Evolutionary conservation across 2,888 invertebrate genomes (phyloP).

Genomic region (Isotomurus palustris): DNA sequence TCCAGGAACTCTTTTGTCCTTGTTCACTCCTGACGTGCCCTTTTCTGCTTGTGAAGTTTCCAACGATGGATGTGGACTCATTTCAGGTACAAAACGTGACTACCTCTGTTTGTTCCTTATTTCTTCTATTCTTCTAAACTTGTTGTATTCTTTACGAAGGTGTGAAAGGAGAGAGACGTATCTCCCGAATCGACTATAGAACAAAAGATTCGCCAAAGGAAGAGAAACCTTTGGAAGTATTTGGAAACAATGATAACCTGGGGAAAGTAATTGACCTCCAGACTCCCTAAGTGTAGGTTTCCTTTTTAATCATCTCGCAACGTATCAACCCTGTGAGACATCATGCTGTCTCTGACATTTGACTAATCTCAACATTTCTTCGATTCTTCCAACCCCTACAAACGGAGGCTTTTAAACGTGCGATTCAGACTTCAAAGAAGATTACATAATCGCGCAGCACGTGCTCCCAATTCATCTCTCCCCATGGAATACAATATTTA

Average conservation of each 20-base stretch:
- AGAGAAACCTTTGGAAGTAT: slow-evolving; percentile 35
- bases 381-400: too few relatives aligned
- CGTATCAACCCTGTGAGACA: too few relatives aligned
- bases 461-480: too few relatives aligned
- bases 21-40: slow-evolving; percentile 69
- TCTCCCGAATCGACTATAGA: slow-evolving; percentile 37
- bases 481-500: too few relatives aligned
- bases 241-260: slow-evolving; percentile 37
- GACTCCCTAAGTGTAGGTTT: slow-evolving; percentile 3
- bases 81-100: slow-evolving; percentile 48
- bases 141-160: slow-evolving; percentile 21
- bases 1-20: slow-evolving; percentile 71
- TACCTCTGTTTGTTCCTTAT: background rate
- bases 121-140: background rate
- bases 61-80: slow-evolving; percentile 65
- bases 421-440: too few relatives aligned
- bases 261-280: slow-evolving; percentile 43
- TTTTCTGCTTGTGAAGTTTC: slow-evolving; percentile 73
- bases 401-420: too few relatives aligned
- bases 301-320: too few relatives aligned
- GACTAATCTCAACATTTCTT: background rate
- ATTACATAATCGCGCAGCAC: too few relatives aligned
- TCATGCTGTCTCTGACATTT: background rate
- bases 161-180: slow-evolving; percentile 32
- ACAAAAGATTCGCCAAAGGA: slow-evolving; percentile 27